Percentiles rank a stretch among this genome's conserved stretches.
Evolutionary conservation across 1,140 invertebrate genomes (phyloP).

Genomic region (Stegodyphus mimosarum): DNA sequence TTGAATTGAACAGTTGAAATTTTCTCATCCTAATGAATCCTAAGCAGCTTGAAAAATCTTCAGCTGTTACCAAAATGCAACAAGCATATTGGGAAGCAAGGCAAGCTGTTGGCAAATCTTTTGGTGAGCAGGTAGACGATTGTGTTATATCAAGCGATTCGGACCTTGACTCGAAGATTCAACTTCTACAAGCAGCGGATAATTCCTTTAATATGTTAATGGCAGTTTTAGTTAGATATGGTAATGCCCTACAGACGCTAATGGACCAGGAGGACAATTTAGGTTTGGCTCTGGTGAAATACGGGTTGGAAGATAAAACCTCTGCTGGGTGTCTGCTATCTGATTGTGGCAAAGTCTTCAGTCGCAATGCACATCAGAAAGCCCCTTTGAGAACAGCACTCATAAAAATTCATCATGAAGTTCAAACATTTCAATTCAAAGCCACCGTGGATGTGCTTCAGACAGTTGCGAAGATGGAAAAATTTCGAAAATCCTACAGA

Average conservation of each 20-base stretch:
- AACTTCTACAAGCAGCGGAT: constrained; percentile 19
- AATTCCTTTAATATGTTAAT: constrained; percentile 18
- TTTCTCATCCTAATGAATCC: too few relatives aligned
- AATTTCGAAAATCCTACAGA: constrained; percentile 17
- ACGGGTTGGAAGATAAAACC: constrained; percentile 17
- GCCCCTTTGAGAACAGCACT: not conserved
- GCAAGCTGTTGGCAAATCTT: constrained; percentile 19
- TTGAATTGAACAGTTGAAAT: too few relatives aligned
- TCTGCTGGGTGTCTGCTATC: constrained; percentile 18
- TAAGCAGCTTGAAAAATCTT: not conserved
- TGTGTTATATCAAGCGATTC: constrained; percentile 18
- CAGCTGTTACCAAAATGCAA: constrained; percentile 26
- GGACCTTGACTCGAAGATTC: constrained; percentile 15
- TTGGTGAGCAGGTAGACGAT: constrained; percentile 18
- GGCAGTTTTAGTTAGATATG: not conserved
- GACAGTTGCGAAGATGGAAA: constrained; percentile 30
- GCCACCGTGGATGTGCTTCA: constrained; percentile 25
- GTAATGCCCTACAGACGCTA: not conserved
- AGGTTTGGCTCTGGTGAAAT: constrained; percentile 18
- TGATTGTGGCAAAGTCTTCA: constrained; percentile 1
- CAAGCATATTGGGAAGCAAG: constrained; percentile 50
- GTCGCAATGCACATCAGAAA: not conserved
- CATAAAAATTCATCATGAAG: constrained; percentile 2
- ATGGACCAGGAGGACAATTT: constrained; percentile 7
- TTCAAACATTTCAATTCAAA: constrained; percentile 35